Conservation (phyloP, 1,140 invertebrate species). For the Drosophila kurseongensis region DNA sequence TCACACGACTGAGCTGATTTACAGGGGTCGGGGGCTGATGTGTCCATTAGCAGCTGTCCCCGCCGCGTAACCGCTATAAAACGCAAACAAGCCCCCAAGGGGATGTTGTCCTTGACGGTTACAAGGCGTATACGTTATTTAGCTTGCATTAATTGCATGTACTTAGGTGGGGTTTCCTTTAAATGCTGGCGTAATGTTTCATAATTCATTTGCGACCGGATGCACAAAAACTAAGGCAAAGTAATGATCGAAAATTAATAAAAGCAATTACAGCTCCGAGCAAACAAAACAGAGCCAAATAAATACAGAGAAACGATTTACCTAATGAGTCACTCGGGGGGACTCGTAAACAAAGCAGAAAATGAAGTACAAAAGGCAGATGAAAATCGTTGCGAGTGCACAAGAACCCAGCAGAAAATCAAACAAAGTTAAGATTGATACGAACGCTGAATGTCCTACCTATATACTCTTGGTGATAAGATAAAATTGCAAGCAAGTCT, state of each 20-base stretch:
- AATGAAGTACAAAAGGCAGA: conserved; percentile 23
- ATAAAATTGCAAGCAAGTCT: neutral
- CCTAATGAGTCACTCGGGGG: conserved; percentile 36
- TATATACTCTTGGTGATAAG: neutral
- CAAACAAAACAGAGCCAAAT: conserved; percentile 34
- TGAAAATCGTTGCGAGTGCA: conserved; percentile 59
- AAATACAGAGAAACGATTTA: conserved; percentile 54
- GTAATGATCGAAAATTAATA: conserved; percentile 59
- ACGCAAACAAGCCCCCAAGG: conserved; percentile 18
- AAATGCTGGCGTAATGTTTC: conserved; percentile 56
- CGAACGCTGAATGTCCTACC: conserved; percentile 11
- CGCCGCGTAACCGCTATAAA: conserved; percentile 22
- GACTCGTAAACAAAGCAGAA: conserved; percentile 47
- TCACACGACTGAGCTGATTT: conserved; percentile 45
- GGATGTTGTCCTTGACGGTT: conserved; percentile 23
- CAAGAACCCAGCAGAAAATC: conserved; percentile 27
- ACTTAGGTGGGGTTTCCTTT: conserved; percentile 18
- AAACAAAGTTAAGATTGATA: neutral
- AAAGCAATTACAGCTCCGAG: conserved; percentile 32
- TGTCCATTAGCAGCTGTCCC: conserved; percentile 46
- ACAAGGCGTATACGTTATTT: conserved; percentile 19
- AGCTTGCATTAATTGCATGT: conserved; percentile 4
- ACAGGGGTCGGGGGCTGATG: conserved; percentile 2
- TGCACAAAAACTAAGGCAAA: conserved; percentile 42
- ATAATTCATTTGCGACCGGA: conserved; percentile 69